Conservation (phyloP, 37 sponge, comb jelly and placozoan species). For the Aplysina aerophoba region DNA sequence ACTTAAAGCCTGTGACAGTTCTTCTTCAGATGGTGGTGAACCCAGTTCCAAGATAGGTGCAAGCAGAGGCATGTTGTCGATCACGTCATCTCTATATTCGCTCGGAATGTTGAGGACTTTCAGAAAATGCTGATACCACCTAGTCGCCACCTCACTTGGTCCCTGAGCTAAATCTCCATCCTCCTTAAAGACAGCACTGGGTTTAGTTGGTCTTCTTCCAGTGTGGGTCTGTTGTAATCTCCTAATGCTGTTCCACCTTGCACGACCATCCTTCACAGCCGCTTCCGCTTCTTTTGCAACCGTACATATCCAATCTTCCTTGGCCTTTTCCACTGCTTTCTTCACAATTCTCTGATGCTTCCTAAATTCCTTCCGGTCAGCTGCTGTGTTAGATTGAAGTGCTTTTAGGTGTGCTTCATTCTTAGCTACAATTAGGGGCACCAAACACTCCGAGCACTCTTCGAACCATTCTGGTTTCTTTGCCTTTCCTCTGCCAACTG, state of each 20-base stretch:
- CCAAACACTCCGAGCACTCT: constrained; percentile 4
- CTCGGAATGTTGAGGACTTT: constrained; percentile 24
- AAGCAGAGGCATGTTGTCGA: constrained; percentile 13
- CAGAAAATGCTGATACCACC: constrained; percentile 32
- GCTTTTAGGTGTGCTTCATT: constrained; percentile 18
- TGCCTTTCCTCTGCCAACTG: constrained; percentile 27
- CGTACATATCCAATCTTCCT: constrained; percentile 28
- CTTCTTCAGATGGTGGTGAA: constrained; percentile 39
- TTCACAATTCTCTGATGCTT: constrained; percentile 44
- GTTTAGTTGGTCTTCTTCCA: constrained; percentile 23
- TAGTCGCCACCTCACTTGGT: constrained; percentile 5
- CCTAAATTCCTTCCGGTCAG: constrained; percentile 24
- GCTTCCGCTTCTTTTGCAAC: constrained; percentile 34
- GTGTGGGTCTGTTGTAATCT: constrained; percentile 36
- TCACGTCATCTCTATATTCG: constrained; percentile 21
- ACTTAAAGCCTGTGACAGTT: constrained; percentile 8
- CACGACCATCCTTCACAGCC: constrained; percentile 24
- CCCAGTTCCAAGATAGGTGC: constrained; percentile 30
- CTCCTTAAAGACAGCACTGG: neutral
- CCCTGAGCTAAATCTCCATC: neutral
- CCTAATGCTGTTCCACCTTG: constrained; percentile 44
- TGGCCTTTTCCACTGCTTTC: constrained; percentile 47
- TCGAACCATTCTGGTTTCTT: constrained; percentile 59
- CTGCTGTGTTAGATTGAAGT: constrained; percentile 1
- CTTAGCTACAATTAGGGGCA: constrained; percentile 48